Percentiles rank a stretch among this genome's conserved stretches.
Conservation (phyloP, 2,888 invertebrate genomes). For the Ischnura elegans region DNA sequence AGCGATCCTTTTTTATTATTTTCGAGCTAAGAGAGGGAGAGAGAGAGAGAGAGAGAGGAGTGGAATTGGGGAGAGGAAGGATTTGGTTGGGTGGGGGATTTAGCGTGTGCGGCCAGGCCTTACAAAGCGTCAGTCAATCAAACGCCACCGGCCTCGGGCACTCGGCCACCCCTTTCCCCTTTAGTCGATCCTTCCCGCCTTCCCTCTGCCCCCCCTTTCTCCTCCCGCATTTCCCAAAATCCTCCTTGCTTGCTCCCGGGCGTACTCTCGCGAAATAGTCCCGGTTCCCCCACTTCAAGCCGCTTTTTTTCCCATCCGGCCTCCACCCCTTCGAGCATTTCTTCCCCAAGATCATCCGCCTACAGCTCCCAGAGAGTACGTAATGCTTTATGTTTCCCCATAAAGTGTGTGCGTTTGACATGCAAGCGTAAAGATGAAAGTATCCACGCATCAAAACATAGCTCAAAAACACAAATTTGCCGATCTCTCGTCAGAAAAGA, state of each 20-base stretch:
- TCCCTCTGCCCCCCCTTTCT: not conserved
- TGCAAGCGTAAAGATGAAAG: no score
- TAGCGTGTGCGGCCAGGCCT: not conserved
- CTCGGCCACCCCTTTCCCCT: not conserved
- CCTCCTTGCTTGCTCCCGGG: not conserved
- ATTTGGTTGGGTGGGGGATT: not conserved
- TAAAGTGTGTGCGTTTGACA: no score
- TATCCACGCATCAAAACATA: no score
- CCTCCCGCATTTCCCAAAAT: not conserved
- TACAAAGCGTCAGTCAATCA: not conserved
- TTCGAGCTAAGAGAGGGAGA: no score
- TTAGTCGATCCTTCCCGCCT: not conserved
- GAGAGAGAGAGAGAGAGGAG: not conserved
- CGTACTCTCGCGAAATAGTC: not conserved
- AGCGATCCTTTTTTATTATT: not conserved
- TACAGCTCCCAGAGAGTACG: no score
- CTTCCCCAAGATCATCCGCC: not conserved
- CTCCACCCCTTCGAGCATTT: not conserved
- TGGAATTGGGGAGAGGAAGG: not conserved
- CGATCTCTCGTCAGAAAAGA: no score
- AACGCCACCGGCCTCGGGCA: slow-evolving; percentile 3
- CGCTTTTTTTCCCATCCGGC: no score
- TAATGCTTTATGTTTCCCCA: no score
- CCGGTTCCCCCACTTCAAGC: no score
- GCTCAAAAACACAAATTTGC: no score